Conservation (phyloP, 2,888 invertebrate genomes). For the Oxystoma pomonae region DNA sequence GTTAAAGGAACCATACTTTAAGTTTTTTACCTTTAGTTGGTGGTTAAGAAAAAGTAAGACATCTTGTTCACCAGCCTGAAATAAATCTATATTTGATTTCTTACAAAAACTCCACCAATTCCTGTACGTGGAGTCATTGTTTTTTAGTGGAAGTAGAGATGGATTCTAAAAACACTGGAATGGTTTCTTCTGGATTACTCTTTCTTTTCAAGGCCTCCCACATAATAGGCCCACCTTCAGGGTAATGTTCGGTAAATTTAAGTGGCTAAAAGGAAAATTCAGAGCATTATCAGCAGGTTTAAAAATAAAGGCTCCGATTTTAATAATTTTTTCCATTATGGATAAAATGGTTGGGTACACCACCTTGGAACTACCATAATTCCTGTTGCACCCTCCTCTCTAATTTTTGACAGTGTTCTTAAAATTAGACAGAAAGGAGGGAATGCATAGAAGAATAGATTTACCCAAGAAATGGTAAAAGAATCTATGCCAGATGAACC, state of each 20-base stretch:
- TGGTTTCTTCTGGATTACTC: slow-evolving; percentile 2
- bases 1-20: background rate
- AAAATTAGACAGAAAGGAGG: slow-evolving; percentile 32
- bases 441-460: slow-evolving; percentile 19
- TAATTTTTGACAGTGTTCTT: slow-evolving; percentile 33
- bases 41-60: background rate
- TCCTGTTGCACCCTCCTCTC: slow-evolving; percentile 24
- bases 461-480: slow-evolving; percentile 27
- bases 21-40: background rate
- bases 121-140: slow-evolving; percentile 21
- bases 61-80: background rate
- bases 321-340: too few relatives aligned
- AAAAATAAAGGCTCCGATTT: too few relatives aligned
- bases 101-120: slow-evolving; percentile 25
- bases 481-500: slow-evolving; percentile 29
- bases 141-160: slow-evolving; percentile 22
- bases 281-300: slow-evolving; percentile 7
- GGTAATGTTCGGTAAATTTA: slow-evolving; percentile 8
- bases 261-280: slow-evolving; percentile 11
- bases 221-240: slow-evolving; percentile 13
- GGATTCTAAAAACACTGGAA: slow-evolving; percentile 23
- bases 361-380: slow-evolving; percentile 13
- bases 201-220: slow-evolving; percentile 1
- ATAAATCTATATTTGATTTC: background rate
- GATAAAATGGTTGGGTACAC: too few relatives aligned